Evolutionary conservation across 1,140 invertebrate species (phyloP), one percentile per base, ranked within the genome.

Genomic region (Philotrypesis tridentata): DNA sequence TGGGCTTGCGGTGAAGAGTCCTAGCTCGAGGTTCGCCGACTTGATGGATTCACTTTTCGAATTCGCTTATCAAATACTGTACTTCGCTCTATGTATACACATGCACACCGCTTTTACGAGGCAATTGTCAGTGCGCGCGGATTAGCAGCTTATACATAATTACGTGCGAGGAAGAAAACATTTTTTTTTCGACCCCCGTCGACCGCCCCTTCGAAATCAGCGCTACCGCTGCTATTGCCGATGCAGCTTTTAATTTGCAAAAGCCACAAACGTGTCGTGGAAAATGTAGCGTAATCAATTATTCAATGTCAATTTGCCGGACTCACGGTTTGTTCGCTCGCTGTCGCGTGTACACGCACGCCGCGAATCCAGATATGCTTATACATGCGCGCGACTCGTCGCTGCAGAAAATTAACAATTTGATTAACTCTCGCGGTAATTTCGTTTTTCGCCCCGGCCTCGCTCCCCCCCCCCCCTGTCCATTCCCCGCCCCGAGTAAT

Each of bases 321-420:
- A 75, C 43, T 81, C 61, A 70, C 29, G 48, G 72, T 75, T 81
- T 75, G 8, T 43, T 76, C 29, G 63, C n/a, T n/a, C n/a, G n/a
- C n/a, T n/a, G 55, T 80, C 14, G 29, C 67, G 67, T 37, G 31
- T 6, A 21, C 29, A 70, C 63, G 33, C 48, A 29, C 29, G 21
- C 40, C 40, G 31, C 73, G 37, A 75, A 81, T 68, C 63, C 72
- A 68, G n/a, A n/a, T 61, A 74, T 31, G 79, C 70, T 74, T 73
- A 21, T 33, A 17, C 43, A 17, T 37, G 68, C 37, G 61, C 9
- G 33, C 33, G 33, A 9, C 61, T 71, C 63, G n/a, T 27, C 68
- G n/a, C n/a, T n/a, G n/a, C n/a, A 21, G 48, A 75, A 70, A 81
- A 75, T 81, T 75, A 81, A 70, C 61, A 75, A 81, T 75, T 70